phyloP scores from a whole-genome alignment of 2,888 invertebrate species.

The Noctuana brunneofusca region DNA sequence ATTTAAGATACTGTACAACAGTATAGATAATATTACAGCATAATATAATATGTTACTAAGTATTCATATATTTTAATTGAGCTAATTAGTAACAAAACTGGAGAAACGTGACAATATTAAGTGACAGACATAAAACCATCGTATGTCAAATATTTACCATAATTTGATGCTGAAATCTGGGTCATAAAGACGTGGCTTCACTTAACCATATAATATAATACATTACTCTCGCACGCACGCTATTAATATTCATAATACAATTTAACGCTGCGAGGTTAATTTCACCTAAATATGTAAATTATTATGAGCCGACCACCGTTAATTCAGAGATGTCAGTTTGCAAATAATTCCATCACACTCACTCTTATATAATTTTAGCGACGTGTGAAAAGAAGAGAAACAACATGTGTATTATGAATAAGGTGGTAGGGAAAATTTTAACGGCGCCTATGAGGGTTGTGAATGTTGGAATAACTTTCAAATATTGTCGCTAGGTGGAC shows the following conservation, averaged over 20 bases:
- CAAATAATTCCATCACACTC: slow-evolving; percentile 67
- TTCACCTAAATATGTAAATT: slow-evolving; percentile 84
- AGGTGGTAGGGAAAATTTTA: slow-evolving; percentile 82
- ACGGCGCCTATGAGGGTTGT: slow-evolving; percentile 83
- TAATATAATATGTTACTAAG: too few relatives aligned
- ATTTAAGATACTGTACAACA: too few relatives aligned
- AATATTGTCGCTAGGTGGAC: slow-evolving; percentile 83
- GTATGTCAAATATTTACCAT: slow-evolving; percentile 27
- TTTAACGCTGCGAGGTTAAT: slow-evolving; percentile 82
- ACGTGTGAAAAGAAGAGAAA: slow-evolving; percentile 52
- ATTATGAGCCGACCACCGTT: slow-evolving; percentile 83
- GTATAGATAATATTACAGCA: too few relatives aligned
- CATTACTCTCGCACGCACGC: slow-evolving; percentile 62
- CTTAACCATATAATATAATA: slow-evolving; percentile 64
- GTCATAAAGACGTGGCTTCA: slow-evolving; percentile 62
- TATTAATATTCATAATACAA: slow-evolving; percentile 83
- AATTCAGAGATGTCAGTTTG: slow-evolving; percentile 79
- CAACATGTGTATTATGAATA: slow-evolving; percentile 76
- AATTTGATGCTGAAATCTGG: slow-evolving; percentile 59
- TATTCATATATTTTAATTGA: too few relatives aligned
- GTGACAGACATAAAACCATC: slow-evolving; percentile 6
- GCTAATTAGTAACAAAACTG: too few relatives aligned
- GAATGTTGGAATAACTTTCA: slow-evolving; percentile 83
- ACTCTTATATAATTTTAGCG: slow-evolving; percentile 38
- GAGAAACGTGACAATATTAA: neutral